phyloP scores from a whole-genome alignment of 2,113 vertebrate species.

The Colossoma macropomum region DNA sequence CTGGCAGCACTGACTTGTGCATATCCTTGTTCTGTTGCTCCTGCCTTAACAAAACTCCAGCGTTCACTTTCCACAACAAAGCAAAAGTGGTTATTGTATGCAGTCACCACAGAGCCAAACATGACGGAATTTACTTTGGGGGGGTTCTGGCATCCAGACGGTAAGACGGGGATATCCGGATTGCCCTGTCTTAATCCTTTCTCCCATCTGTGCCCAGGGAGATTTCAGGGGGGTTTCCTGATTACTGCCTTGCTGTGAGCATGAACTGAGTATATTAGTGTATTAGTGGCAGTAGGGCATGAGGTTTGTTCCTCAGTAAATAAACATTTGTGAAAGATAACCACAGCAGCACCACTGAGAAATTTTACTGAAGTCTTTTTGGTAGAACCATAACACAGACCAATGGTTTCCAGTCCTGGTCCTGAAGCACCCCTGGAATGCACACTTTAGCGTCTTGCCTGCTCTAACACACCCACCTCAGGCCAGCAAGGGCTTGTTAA shows the following conservation, averaged over 20 bases:
- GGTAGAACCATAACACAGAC: too few relatives aligned
- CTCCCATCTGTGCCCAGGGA: constrained; percentile 43
- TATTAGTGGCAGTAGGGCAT: not conserved
- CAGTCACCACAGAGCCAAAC: constrained; percentile 20
- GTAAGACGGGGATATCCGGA: constrained; percentile 55
- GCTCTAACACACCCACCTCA: too few relatives aligned
- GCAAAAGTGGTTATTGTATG: not conserved
- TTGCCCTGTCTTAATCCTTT: constrained; percentile 40
- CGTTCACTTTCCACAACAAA: constrained; percentile 3
- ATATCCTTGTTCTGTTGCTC: not conserved
- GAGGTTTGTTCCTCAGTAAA: not conserved
- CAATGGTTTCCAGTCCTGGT: too few relatives aligned
- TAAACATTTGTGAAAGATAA: not conserved
- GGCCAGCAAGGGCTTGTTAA: too few relatives aligned
- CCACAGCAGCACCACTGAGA: too few relatives aligned
- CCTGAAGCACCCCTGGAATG: too few relatives aligned
- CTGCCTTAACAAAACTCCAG: not conserved
- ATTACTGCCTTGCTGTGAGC: not conserved
- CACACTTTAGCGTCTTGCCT: not conserved
- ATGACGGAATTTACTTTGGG: constrained; percentile 38
- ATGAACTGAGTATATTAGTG: not conserved
- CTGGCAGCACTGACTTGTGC: not conserved
- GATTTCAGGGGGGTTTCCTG: not conserved
- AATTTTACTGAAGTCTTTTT: not conserved
- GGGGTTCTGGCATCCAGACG: constrained; percentile 45